phyloP scores from a whole-genome alignment of 2,888 invertebrate genomes.

The Encarsia formosa region DNA sequence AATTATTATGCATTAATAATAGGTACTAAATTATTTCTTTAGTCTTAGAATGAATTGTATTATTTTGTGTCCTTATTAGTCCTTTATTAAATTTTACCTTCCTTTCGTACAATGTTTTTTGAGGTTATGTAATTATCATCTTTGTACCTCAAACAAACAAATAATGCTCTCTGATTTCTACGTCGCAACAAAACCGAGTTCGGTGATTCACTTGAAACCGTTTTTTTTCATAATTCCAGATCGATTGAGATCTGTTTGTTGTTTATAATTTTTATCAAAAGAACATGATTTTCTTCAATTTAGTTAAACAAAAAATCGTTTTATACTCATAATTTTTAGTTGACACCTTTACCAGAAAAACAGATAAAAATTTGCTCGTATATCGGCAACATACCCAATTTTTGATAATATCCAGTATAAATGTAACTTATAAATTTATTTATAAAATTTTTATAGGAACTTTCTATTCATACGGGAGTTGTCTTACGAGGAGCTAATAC shows the following conservation, averaged over 20 bases:
- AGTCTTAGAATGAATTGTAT: background rate
- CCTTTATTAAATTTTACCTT: too few species aligned
- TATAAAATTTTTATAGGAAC: constrained; percentile 54
- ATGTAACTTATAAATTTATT: background rate
- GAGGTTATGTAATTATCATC: too few species aligned
- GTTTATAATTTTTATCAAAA: too few species aligned
- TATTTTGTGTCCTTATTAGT: background rate
- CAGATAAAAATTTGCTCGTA: background rate
- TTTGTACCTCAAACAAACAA: too few species aligned
- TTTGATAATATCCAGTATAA: background rate
- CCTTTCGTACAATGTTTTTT: too few species aligned
- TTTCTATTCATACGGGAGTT: constrained; percentile 78
- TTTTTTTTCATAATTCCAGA: too few species aligned
- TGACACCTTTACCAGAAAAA: background rate
- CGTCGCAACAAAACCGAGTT: too few species aligned
- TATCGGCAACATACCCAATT: background rate
- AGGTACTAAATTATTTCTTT: background rate
- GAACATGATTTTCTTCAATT: background rate
- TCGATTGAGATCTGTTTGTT: too few species aligned
- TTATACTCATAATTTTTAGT: background rate
- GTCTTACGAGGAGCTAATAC: constrained; percentile 61
- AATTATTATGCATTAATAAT: background rate
- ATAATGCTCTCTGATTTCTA: too few species aligned
- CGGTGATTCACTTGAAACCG: too few species aligned
- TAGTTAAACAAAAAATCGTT: background rate